These are phyloP conservation scores for Brachylomia viminalis DNA, from an alignment of 2,888 invertebrate species.

Conservation along the genomic window DNA sequence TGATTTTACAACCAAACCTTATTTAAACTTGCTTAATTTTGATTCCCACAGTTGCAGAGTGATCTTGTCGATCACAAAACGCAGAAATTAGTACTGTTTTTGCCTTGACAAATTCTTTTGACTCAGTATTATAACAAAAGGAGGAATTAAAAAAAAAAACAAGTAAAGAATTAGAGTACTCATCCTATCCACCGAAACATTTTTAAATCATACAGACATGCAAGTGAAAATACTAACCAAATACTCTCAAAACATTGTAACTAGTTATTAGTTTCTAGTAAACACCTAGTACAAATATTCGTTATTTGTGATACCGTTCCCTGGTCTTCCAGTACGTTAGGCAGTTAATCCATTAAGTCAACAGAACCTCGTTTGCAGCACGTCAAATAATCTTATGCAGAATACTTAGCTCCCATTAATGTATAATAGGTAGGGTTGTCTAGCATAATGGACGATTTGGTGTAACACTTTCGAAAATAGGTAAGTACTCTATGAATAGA, in stretches of 20 bases:
- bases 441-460: background rate
- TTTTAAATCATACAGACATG: background rate
- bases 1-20: background rate
- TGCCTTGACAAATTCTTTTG: background rate
- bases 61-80: background rate
- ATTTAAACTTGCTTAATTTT: background rate
- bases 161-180: too few species aligned
- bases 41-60: background rate
- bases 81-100: background rate
- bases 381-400: slow-evolving; percentile 53
- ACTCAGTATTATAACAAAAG: background rate
- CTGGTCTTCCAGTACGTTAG: slow-evolving; percentile 35
- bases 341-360: slow-evolving; percentile 50
- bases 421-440: slow-evolving; percentile 40
- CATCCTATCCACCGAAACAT: background rate
- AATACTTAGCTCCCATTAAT: slow-evolving; percentile 31
- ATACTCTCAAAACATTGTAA: background rate
- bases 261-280: background rate
- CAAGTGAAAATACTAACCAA: background rate
- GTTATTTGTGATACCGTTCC: slow-evolving; percentile 10
- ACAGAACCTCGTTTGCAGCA: slow-evolving; percentile 40
- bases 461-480: background rate
- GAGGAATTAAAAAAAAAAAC: too few species aligned
- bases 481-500: background rate
- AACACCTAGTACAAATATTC: background rate